Conservation (phyloP, 1,140 invertebrate species). For the Zelostemma sp. region DNA sequence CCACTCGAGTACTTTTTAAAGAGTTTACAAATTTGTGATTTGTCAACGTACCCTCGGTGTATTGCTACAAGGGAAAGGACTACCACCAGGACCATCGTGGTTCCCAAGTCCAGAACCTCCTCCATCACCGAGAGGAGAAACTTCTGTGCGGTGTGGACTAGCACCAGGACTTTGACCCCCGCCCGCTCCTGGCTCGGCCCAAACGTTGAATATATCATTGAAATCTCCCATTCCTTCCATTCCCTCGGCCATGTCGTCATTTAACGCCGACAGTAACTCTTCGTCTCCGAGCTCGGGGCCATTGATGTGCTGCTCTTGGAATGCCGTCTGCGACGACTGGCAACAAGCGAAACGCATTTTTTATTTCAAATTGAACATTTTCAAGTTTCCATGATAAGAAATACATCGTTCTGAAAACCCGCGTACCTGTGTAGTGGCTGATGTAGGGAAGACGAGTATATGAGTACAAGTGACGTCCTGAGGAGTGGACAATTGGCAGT, state of each 20-base stretch:
- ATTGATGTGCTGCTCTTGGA: constrained; percentile 85
- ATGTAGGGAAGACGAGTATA: constrained; percentile 98
- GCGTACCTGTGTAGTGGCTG: constrained; percentile 91
- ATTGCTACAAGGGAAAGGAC: constrained; percentile 74
- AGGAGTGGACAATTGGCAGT: constrained; percentile 88
- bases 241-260: constrained; percentile 81
- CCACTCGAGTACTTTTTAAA: too few species aligned
- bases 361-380: too few species aligned
- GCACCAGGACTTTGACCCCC: constrained; percentile 75
- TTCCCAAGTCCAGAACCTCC: constrained; percentile 70
- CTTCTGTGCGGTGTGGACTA: constrained; percentile 72
- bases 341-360: constrained; percentile 45
- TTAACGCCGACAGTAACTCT: constrained; percentile 77
- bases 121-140: constrained; percentile 74
- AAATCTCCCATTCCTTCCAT: constrained; percentile 82
- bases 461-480: constrained; percentile 97
- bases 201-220: constrained; percentile 78
- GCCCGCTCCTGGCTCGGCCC: constrained; percentile 75
- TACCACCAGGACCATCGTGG: constrained; percentile 72
- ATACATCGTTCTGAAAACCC: too few species aligned
- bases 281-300: constrained; percentile 82
- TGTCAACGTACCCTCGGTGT: constrained; percentile 65
- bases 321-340: constrained; percentile 88
- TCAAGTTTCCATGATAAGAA: too few species aligned
- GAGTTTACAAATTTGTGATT: too few species aligned